A percentile compares a stretch with the other conserved stretches of the same genome.
phyloP scores from a whole-genome alignment of 2,113 vertebrate genomes.

The Tretioscincus oriximinensis region DNA sequence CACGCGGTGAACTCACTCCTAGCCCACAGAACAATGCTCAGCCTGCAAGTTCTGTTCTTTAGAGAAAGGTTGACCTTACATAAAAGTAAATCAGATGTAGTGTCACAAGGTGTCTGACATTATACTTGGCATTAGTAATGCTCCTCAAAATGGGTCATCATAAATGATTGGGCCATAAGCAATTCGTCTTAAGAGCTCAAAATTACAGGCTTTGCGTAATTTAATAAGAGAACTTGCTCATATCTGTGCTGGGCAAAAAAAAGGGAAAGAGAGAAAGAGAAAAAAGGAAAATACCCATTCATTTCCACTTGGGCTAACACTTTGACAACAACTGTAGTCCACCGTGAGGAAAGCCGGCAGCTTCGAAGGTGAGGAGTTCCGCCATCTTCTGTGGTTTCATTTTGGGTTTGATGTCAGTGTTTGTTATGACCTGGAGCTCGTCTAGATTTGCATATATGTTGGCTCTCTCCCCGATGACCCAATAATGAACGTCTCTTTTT shows the following conservation, averaged over 20 bases:
- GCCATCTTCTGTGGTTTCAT: background rate
- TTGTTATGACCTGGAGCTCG: background rate
- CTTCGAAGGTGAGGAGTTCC: background rate
- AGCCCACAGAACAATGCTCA: background rate
- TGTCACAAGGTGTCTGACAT: background rate
- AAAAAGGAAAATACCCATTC: background rate
- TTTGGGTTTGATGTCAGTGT: conserved; percentile 12
- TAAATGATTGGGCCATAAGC: conserved; percentile 18
- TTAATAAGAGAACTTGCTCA: background rate
- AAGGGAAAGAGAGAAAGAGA: background rate
- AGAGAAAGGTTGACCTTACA: background rate
- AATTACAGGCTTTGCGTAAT: conserved; percentile 7
- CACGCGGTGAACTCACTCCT: conserved; percentile 1
- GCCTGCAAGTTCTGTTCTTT: background rate
- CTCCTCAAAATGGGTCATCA: conserved; percentile 31
- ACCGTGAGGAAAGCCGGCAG: background rate
- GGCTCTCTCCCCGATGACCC: background rate
- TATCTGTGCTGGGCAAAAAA: background rate
- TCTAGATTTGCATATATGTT: background rate
- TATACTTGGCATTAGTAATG: conserved; percentile 13
- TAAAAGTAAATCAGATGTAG: background rate
- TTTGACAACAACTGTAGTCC: background rate
- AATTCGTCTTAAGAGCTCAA: conserved; percentile 23
- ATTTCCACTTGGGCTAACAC: background rate
- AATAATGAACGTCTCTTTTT: background rate